Conservation (phyloP, 2,888 invertebrate species). For the Lochmaea crataegi region DNA sequence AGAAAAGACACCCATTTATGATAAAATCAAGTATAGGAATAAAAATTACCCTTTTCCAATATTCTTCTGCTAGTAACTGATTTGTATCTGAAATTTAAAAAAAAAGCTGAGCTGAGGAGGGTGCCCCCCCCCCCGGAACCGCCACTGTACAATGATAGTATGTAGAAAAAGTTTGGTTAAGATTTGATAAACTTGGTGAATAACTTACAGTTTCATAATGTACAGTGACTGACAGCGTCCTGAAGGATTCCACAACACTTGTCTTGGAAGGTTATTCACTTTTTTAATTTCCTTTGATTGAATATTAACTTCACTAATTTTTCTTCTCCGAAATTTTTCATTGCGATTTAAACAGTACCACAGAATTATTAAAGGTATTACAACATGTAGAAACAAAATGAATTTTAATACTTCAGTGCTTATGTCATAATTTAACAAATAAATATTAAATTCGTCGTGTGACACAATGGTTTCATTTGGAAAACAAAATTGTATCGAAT, state of each 20-base stretch:
- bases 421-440: conserved; percentile 21
- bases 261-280: conserved; percentile 21
- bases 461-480: conserved; percentile 36
- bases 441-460: conserved; percentile 18
- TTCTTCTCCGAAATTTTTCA: conserved; percentile 15
- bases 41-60: no score
- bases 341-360: conserved; percentile 19
- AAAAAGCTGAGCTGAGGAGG: no score
- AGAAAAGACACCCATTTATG: no score
- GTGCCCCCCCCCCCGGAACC: no score
- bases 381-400: conserved; percentile 30
- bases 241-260: conserved; percentile 24
- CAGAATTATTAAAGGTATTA: conserved; percentile 26
- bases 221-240: conserved; percentile 38
- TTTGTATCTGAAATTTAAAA: no score
- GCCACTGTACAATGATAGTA: conserved; percentile 2
- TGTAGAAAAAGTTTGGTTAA: neutral
- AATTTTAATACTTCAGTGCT: conserved; percentile 29
- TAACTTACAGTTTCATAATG: conserved; percentile 41
- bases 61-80: no score
- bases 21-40: no score
- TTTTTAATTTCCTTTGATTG: conserved; percentile 7
- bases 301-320: neutral
- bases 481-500: conserved; percentile 33
- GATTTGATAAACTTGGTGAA: neutral